Percentiles rank a stretch among this genome's conserved stretches.
Evolutionary conservation across 1,140 invertebrate genomes (phyloP).

Genomic region (Aphis gossypii): DNA sequence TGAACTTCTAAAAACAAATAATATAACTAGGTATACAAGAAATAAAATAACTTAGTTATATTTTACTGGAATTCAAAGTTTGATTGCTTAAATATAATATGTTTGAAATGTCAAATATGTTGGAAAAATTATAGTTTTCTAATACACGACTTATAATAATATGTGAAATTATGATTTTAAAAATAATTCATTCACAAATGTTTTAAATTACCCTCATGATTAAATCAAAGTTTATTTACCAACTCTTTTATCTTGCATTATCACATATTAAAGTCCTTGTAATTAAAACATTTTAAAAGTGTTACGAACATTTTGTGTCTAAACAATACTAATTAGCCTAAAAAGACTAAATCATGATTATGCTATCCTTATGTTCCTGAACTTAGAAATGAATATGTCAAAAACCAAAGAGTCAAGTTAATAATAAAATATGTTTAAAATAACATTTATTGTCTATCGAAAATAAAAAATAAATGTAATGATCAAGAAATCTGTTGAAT

Average conservation of each 20-base stretch:
- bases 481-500: conserved; percentile 2
- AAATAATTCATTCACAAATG: background rate
- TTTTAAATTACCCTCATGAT: background rate
- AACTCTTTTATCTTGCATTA: background rate
- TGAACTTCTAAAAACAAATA: background rate
- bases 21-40: background rate
- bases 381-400: background rate
- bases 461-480: background rate
- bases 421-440: background rate
- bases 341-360: background rate
- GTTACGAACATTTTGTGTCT: background rate
- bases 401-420: background rate
- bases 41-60: background rate
- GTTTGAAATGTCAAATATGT: background rate
- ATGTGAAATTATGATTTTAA: background rate
- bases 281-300: conserved; percentile 6
- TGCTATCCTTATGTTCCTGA: background rate
- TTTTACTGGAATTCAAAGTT: background rate
- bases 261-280: background rate
- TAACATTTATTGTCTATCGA: background rate
- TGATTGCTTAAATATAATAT: background rate
- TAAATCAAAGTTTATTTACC: background rate
- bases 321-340: background rate
- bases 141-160: background rate
- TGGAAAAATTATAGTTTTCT: background rate